phyloP scores from a whole-genome alignment of 2,888 invertebrate species.

The Stratiomys singularior region DNA sequence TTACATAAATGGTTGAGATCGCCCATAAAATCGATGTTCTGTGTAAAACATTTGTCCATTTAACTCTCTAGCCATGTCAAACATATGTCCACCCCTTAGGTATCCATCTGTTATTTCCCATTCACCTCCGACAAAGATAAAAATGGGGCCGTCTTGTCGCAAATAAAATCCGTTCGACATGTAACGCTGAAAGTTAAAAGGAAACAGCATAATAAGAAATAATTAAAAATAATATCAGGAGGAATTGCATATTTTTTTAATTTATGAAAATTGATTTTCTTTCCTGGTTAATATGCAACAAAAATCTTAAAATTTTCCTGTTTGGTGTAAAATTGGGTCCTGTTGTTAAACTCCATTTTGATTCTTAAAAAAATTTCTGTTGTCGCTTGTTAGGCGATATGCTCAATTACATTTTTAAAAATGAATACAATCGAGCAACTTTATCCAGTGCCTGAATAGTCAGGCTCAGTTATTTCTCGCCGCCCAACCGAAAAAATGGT shows the following conservation, averaged over 20 bases:
- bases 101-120: constrained; percentile 71
- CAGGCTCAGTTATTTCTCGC: too few relatives aligned
- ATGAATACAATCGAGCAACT: too few relatives aligned
- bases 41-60: constrained; percentile 73
- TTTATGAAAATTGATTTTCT: too few relatives aligned
- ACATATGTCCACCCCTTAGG: constrained; percentile 69
- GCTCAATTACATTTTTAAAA: too few relatives aligned
- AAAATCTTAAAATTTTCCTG: constrained; percentile 55
- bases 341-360: too few relatives aligned
- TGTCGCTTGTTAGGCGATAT: too few relatives aligned
- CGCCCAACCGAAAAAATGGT: too few relatives aligned
- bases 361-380: too few relatives aligned
- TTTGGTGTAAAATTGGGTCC: too few relatives aligned
- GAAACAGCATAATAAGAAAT: neutral
- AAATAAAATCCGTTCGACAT: constrained; percentile 63
- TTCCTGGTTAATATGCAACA: too few relatives aligned
- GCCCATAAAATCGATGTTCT: constrained; percentile 81
- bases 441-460: too few relatives aligned
- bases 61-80: constrained; percentile 67
- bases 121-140: constrained; percentile 77
- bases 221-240: neutral
- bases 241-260: too few relatives aligned
- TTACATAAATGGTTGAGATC: constrained; percentile 73
- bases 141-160: constrained; percentile 67
- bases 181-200: constrained; percentile 62